Percentiles rank a stretch among this genome's conserved stretches.
These are phyloP conservation scores for Lota lota DNA, from an alignment of 2,113 vertebrate genomes.

Conservation along the genomic window DNA sequence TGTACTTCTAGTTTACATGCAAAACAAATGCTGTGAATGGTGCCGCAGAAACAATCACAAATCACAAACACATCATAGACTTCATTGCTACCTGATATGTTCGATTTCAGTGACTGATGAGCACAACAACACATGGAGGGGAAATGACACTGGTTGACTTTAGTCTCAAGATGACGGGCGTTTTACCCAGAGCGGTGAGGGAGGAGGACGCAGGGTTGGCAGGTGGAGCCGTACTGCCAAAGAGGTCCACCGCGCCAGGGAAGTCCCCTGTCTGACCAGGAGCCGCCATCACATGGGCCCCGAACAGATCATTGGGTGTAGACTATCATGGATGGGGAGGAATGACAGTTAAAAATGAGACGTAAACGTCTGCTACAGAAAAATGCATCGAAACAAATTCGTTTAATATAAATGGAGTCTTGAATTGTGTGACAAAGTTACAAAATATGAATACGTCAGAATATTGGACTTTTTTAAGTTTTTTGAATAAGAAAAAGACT, in stretches of 20 bases:
- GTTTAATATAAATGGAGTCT: no score
- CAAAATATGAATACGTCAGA: background rate
- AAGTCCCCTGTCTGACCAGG: slow-evolving; percentile 40
- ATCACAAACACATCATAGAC: no score
- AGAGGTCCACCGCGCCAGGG: slow-evolving; percentile 68
- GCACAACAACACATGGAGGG: background rate
- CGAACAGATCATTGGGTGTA: slow-evolving; percentile 76
- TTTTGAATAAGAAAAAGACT: slow-evolving; percentile 37
- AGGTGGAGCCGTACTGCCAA: slow-evolving; percentile 63
- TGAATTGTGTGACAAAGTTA: no score
- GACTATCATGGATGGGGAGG: slow-evolving; percentile 59
- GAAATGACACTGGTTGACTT: no score
- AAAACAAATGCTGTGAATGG: background rate
- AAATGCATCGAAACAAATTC: background rate
- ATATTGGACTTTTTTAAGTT: background rate
- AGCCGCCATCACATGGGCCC: slow-evolving; percentile 76
- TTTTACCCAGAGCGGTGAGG: slow-evolving; percentile 64
- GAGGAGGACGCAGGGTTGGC: slow-evolving; percentile 44
- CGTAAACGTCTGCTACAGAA: background rate
- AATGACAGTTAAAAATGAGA: background rate
- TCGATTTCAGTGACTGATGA: background rate
- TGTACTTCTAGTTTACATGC: background rate
- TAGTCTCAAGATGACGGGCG: no score
- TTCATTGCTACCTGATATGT: no score
- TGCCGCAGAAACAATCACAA: no score